phyloP scores from a whole-genome alignment of 2,888 invertebrate species.

The Synergus laeviventris region DNA sequence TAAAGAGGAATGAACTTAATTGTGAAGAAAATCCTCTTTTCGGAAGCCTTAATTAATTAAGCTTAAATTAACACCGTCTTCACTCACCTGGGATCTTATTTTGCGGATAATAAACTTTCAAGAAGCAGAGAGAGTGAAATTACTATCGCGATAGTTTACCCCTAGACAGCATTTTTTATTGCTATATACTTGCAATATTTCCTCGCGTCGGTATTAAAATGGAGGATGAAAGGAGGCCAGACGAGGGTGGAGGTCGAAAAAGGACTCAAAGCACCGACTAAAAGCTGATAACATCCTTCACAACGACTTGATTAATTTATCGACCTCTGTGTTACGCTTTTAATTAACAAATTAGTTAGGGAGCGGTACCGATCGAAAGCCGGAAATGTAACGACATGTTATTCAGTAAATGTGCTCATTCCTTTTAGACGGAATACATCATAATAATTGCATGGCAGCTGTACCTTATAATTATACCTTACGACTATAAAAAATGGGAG shows the following conservation, averaged over 20 bases:
- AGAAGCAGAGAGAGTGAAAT: neutral
- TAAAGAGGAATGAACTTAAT: too few relatives aligned
- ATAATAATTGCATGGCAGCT: neutral
- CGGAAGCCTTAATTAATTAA: neutral
- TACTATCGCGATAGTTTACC: neutral
- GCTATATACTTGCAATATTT: neutral
- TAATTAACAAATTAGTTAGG: conserved; percentile 57
- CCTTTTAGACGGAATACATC: neutral
- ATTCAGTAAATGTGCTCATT: neutral
- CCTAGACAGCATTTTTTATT: neutral
- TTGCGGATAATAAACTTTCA: neutral
- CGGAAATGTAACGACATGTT: conserved; percentile 4
- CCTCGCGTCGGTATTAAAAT: neutral
- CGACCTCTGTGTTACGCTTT: conserved; percentile 48
- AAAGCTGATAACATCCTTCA: conserved; percentile 36
- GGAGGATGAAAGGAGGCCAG: neutral
- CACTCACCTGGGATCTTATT: neutral
- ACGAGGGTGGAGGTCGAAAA: neutral
- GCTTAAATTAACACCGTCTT: neutral
- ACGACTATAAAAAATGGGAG: neutral
- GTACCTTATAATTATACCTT: neutral
- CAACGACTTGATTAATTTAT: conserved; percentile 55
- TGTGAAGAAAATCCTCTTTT: too few relatives aligned
- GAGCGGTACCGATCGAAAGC: neutral
- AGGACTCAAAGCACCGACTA: neutral